Evolutionary conservation across 1,140 invertebrate genomes (phyloP).

Genomic region (Pectinophora gossypiella): DNA sequence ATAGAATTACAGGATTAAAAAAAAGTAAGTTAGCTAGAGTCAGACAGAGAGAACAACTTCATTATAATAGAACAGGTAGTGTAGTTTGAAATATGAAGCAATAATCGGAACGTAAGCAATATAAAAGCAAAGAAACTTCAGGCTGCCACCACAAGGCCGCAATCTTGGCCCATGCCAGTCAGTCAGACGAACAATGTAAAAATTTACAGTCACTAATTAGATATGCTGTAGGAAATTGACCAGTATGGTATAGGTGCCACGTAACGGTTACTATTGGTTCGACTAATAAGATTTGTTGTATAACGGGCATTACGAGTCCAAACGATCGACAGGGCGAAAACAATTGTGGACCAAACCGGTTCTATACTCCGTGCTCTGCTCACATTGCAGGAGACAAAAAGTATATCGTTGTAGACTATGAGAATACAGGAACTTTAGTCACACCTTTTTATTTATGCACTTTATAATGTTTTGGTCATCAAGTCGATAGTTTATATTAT

Average conservation of each 20-base stretch:
- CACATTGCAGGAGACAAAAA: background rate
- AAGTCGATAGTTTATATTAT: too few species aligned
- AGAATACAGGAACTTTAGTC: too few species aligned
- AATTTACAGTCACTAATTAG: background rate
- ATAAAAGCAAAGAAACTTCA: background rate
- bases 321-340: constrained; percentile 32
- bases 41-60: too few species aligned
- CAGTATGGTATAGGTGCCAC: constrained; percentile 32
- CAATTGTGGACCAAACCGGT: constrained; percentile 47
- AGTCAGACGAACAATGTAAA: background rate
- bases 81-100: too few species aligned
- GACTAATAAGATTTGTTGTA: constrained; percentile 59
- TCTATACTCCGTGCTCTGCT: constrained; percentile 12
- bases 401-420: too few species aligned
- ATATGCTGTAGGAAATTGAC: constrained; percentile 31
- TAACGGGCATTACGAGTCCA: constrained; percentile 45
- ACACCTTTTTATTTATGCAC: too few species aligned
- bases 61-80: too few species aligned
- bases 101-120: too few species aligned
- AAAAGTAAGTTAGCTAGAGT: too few species aligned
- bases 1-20: too few species aligned
- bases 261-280: constrained; percentile 44
- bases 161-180: too few species aligned
- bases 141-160: background rate
- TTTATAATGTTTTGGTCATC: too few species aligned